Base-by-base conservation (phyloP, 2,888 invertebrate genomes). In the Chloromyia formosa region DNA sequence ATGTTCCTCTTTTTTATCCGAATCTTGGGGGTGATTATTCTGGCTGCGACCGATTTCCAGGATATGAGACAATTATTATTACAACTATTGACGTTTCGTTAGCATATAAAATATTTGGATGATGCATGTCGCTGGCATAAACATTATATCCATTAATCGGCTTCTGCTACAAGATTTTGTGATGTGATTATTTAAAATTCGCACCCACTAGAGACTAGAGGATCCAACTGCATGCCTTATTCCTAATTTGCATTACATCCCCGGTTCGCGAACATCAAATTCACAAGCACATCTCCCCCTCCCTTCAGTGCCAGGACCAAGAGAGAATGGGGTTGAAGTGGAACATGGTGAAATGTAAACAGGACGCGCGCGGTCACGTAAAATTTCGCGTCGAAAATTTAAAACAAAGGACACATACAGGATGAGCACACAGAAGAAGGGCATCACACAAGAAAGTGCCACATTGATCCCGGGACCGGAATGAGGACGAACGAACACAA, bases 311-410 rank as follows among this genome's bases (percentile, higher is more conserved):
- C 1, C 49, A 49, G 49, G 49, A n/a, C 49, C 16, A 12, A 2
- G 16, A 40, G 42, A 40, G 42, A n/a, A 40, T 40, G 62, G 42
- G n/a, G 12, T 22, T 4, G 2, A 40, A 16, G 16, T 16, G 62
- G 62, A 71, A 56, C 23, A 54, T 56, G 27, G 64, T 53, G 60
- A 74, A 68, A 74, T 68, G 49, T 74, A 68, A 77, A 77, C 77
- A 77, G 77, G 75, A 77, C 72, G 77, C 75, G 73, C 73, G 77
- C 77, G 77, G 77, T 77, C 77, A 77, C 77, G 77, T 77, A 77
- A 77, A 77, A 77, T 74, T 75, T 64, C 75, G 77, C 75, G 73
- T 77, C 75, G 77, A 75, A 75, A 71, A 75, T 77, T 77, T 75
- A 77, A 77, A 75, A 77, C 77, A 77, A 77, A 75, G 77, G 75